Evolutionary conservation across 92 coral and sea anemone genomes (phyloP).

Genomic region (Epizoanthus ramosus): DNA sequence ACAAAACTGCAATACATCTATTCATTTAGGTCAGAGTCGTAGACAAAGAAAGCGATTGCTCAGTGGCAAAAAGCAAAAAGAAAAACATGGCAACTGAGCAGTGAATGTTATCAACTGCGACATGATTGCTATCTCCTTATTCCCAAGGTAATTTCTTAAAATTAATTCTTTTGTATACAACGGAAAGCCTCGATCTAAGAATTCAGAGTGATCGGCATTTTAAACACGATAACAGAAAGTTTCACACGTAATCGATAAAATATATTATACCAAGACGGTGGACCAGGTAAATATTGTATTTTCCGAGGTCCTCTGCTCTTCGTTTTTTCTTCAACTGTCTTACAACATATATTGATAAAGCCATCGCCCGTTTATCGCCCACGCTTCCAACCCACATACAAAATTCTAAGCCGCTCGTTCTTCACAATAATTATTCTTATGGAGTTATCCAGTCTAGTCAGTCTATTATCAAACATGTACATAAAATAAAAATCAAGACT

Average conservation of each 20-base stretch:
- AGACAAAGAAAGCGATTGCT: slow-evolving; percentile 31
- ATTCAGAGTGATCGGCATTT: too few relatives aligned
- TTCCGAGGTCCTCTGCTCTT: background rate
- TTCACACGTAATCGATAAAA: background rate
- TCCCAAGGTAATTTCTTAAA: background rate
- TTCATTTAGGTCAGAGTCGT: slow-evolving; percentile 3
- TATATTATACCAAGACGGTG: background rate
- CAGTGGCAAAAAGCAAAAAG: slow-evolving; percentile 4
- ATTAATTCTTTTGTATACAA: too few relatives aligned
- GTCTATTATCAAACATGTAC: background rate
- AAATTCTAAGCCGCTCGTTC: background rate
- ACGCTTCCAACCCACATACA: slow-evolving; percentile 15
- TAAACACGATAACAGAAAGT: background rate
- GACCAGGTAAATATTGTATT: too few relatives aligned
- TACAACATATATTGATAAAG: background rate
- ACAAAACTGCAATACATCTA: background rate
- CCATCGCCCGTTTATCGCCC: slow-evolving; percentile 17
- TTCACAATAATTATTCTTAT: background rate
- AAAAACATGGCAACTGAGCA: slow-evolving; percentile 14
- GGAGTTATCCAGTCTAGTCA: background rate
- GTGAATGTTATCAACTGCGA: slow-evolving; percentile 3
- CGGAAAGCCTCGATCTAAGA: too few relatives aligned
- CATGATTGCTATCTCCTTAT: slow-evolving; percentile 18
- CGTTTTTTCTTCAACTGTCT: background rate
- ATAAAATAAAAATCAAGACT: background rate